A percentile compares a stretch with the other conserved stretches of the same genome.
These are phyloP conservation scores for Pan troglodytes DNA, from an alignment of 2,113 vertebrate genomes.

Conservation along the genomic window DNA sequence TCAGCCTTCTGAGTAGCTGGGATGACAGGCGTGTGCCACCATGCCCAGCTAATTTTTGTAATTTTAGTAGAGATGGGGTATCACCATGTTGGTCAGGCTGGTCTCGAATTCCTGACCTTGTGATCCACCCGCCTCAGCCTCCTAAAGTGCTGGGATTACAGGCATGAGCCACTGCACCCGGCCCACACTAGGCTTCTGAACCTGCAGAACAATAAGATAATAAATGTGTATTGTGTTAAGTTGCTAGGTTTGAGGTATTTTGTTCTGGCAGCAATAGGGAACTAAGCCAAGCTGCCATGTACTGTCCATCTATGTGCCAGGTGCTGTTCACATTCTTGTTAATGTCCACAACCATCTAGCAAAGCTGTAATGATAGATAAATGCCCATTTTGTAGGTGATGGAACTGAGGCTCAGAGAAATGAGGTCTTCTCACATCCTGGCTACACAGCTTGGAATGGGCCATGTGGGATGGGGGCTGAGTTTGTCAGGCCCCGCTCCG, in stretches of 20 bases:
- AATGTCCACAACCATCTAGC: neutral
- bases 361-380: neutral
- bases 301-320: neutral
- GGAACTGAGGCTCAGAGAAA: neutral
- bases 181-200: neutral
- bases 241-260: neutral
- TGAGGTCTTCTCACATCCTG: neutral
- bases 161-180: fast-evolving
- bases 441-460: neutral
- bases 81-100: too few relatives aligned
- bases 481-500: neutral
- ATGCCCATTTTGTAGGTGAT: neutral
- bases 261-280: neutral
- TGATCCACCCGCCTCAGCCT: too few relatives aligned
- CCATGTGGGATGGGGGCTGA: fast-evolving
- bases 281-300: fast-evolving
- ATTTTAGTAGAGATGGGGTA: too few relatives aligned
- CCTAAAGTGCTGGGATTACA: too few relatives aligned
- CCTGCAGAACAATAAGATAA: neutral
- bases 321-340: neutral
- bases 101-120: too few relatives aligned
- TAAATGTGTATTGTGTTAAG: fast-evolving
- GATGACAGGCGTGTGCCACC: too few relatives aligned
- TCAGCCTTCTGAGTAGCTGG: too few relatives aligned
- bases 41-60: too few relatives aligned